Percentiles rank a stretch among this genome's conserved stretches.
phyloP scores from a whole-genome alignment of 2,888 invertebrate genomes.

The Cryptocephalus moraei region DNA sequence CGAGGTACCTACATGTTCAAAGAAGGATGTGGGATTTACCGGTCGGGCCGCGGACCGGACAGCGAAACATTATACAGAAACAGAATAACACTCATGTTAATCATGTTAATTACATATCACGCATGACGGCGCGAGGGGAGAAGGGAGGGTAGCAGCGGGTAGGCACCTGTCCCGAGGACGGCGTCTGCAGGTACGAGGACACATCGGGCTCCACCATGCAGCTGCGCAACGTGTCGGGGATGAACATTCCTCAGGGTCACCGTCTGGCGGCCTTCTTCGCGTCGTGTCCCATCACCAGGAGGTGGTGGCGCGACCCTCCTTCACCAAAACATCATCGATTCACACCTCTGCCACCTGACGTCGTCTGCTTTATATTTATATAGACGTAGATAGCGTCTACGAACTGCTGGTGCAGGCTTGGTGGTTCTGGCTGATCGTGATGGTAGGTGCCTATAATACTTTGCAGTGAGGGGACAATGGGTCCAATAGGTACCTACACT shows the following conservation, averaged over 20 bases:
- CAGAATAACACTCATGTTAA: constrained; percentile 39
- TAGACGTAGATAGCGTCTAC: not conserved
- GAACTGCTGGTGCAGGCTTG: not conserved
- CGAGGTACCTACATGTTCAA: not conserved
- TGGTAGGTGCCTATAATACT: constrained; percentile 3
- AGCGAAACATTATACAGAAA: constrained; percentile 2
- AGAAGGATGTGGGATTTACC: constrained; percentile 6
- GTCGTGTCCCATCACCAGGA: constrained; percentile 31
- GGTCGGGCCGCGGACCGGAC: constrained; percentile 16
- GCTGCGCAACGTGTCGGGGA: constrained; percentile 87
- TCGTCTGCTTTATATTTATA: not conserved
- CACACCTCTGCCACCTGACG: constrained; percentile 4
- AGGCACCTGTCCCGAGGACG: constrained; percentile 88
- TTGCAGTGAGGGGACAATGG: no score
- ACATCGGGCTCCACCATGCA: constrained; percentile 94
- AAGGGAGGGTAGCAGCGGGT: constrained; percentile 47
- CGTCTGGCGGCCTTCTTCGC: constrained; percentile 23
- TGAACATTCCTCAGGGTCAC: constrained; percentile 62
- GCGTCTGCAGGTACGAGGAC: constrained; percentile 88
- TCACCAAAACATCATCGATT: constrained; percentile 12
- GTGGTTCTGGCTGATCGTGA: constrained; percentile 1
- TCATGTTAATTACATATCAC: constrained; percentile 44
- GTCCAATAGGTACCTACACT: no score
- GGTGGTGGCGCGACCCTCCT: constrained; percentile 9
- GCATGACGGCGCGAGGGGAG: constrained; percentile 37